phyloP scores from a whole-genome alignment of 2,113 vertebrate species.

The Callospermophilus lateralis region DNA sequence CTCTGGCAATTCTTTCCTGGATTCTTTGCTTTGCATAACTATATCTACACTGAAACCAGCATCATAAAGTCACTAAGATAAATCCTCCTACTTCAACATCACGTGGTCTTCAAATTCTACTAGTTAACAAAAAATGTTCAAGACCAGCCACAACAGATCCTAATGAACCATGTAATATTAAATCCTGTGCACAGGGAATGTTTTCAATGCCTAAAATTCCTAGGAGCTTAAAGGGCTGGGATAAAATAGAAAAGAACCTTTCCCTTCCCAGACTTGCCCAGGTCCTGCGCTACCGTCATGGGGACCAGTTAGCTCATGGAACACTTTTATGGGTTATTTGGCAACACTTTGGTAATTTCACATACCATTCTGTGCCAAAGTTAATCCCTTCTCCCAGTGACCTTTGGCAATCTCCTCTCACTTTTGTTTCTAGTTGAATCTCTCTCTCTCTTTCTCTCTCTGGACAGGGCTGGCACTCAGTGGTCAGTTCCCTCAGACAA shows the following conservation, averaged over 20 bases:
- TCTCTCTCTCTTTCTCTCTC: not conserved
- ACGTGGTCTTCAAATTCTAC: no score
- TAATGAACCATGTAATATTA: no score
- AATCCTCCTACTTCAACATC: no score
- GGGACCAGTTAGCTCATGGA: not conserved
- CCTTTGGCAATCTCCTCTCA: not conserved
- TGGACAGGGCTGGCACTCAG: not conserved
- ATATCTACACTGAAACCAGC: no score
- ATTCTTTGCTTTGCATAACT: no score
- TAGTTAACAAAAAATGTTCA: no score
- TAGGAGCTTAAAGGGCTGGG: no score
- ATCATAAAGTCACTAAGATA: no score
- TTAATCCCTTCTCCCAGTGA: not conserved
- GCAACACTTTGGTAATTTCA: not conserved
- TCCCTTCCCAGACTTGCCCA: slow-evolving; percentile 63
- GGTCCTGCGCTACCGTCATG: slow-evolving; percentile 79
- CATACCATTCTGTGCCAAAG: not conserved
- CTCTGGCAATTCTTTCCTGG: no score
- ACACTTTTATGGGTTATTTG: not conserved
- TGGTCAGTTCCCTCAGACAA: not conserved
- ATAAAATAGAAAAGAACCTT: slow-evolving; percentile 74
- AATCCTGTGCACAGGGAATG: no score
- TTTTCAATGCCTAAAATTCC: no score
- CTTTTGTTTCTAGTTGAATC: not conserved
- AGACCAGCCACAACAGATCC: no score